Evolutionary conservation across 1,140 invertebrate species (phyloP).

Genomic region (Hycleus cichorii): DNA sequence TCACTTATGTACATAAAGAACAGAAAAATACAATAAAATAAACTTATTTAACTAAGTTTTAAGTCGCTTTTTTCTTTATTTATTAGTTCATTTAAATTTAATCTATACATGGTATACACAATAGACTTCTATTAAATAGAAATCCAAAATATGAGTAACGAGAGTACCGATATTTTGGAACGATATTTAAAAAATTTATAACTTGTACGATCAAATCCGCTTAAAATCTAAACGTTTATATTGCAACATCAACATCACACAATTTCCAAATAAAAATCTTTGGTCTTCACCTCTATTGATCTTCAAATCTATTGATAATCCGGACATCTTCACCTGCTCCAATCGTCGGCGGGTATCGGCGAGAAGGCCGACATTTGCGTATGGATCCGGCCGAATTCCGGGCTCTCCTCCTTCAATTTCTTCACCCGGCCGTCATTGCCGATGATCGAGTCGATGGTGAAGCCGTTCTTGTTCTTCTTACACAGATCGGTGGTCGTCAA

Average conservation of each 20-base stretch:
- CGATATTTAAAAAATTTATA: too few species aligned
- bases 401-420: constrained; percentile 24
- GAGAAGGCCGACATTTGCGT: constrained; percentile 37
- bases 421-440: constrained; percentile 27
- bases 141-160: too few species aligned
- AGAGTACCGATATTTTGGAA: too few species aligned
- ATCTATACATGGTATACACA: too few species aligned
- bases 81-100: too few species aligned
- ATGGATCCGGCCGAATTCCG: constrained; percentile 28
- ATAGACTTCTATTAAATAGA: too few species aligned
- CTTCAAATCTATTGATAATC: neutral
- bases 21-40: too few species aligned
- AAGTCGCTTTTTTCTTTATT: too few species aligned
- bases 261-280: constrained; percentile 19
- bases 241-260: constrained; percentile 32
- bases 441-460: constrained; percentile 40
- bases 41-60: too few species aligned
- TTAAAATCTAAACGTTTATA: constrained; percentile 25
- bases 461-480: constrained; percentile 37
- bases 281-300: constrained; percentile 23
- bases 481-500: constrained; percentile 28
- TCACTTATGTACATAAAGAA: too few species aligned
- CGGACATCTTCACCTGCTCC: constrained; percentile 36
- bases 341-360: constrained; percentile 36
- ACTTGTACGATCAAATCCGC: neutral